Percentiles rank a stretch among this genome's conserved stretches.
phyloP scores from a whole-genome alignment of 1,140 invertebrate species.

The Dinothrombium tinctorium region DNA sequence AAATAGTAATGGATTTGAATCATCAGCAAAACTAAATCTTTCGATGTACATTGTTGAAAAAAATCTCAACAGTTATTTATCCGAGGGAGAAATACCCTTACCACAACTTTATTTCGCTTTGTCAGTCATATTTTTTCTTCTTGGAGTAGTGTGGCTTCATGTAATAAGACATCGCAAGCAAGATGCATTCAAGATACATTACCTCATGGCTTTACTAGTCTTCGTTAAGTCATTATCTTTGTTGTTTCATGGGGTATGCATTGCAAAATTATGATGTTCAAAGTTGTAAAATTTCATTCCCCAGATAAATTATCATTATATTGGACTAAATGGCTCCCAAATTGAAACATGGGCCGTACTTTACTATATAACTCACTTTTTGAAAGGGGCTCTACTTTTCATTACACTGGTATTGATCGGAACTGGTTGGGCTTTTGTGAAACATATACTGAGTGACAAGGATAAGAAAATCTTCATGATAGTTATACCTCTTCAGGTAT shows the following conservation, averaged over 20 bases:
- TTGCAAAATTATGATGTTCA: conserved; percentile 1
- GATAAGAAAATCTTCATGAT: conserved; percentile 98
- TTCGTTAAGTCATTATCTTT: conserved; percentile 75
- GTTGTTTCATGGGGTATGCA: conserved; percentile 57
- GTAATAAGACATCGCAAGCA: conserved; percentile 49
- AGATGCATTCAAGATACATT: conserved; percentile 80
- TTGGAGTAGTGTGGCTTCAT: conserved; percentile 73
- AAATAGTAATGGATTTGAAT: conserved; percentile 20
- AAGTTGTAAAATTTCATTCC: conserved; percentile 9
- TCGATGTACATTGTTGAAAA: conserved; percentile 24
- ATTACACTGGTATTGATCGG: conserved; percentile 89
- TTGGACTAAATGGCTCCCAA: conserved; percentile 74
- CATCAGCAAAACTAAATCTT: conserved; percentile 2
- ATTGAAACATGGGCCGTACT: conserved; percentile 90
- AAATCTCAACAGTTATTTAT: conserved; percentile 66
- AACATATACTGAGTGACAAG: conserved; percentile 80
- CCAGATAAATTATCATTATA: conserved; percentile 79
- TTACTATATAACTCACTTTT: conserved; percentile 83
- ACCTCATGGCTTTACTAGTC: conserved; percentile 81
- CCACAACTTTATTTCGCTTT: conserved; percentile 76
- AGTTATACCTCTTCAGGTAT: conserved; percentile 82
- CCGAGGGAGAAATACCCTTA: conserved; percentile 89
- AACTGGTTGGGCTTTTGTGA: conserved; percentile 96
- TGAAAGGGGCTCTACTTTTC: conserved; percentile 81
- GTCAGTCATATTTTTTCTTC: conserved; percentile 65